These are phyloP conservation scores for Metaphire vulgaris DNA, from an alignment of 1,140 invertebrate species.

Conservation along the genomic window DNA sequence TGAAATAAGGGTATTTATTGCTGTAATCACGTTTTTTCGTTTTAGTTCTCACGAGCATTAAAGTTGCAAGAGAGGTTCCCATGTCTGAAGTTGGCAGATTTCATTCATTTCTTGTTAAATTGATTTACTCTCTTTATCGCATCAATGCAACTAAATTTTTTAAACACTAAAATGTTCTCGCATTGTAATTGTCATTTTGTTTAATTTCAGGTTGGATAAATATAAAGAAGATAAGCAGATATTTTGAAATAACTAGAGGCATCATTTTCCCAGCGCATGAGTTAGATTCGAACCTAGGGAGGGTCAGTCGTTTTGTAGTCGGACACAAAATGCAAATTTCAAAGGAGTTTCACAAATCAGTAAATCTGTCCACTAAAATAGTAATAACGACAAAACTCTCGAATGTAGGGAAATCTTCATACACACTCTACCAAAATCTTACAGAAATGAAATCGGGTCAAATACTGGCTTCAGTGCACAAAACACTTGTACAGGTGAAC, in stretches of 20 bases:
- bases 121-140: background rate
- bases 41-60: too few species aligned
- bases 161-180: background rate
- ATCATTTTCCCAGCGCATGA: background rate
- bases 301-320: background rate
- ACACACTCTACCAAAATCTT: background rate
- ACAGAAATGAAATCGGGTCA: background rate
- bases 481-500: background rate
- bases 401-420: background rate
- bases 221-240: background rate
- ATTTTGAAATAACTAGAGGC: background rate
- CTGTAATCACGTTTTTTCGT: too few species aligned
- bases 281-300: background rate
- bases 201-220: background rate
- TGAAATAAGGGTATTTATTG: too few species aligned
- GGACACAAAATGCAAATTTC: background rate
- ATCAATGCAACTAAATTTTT: too few species aligned
- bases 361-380: background rate
- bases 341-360: background rate
- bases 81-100: background rate
- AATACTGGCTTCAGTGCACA: background rate
- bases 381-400: background rate
- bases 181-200: background rate
- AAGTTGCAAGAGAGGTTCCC: background rate
- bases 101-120: background rate